Evolutionary conservation across 2,797 vertebrate species (phyloP).

Genomic region (Numenius phaeopus): DNA sequence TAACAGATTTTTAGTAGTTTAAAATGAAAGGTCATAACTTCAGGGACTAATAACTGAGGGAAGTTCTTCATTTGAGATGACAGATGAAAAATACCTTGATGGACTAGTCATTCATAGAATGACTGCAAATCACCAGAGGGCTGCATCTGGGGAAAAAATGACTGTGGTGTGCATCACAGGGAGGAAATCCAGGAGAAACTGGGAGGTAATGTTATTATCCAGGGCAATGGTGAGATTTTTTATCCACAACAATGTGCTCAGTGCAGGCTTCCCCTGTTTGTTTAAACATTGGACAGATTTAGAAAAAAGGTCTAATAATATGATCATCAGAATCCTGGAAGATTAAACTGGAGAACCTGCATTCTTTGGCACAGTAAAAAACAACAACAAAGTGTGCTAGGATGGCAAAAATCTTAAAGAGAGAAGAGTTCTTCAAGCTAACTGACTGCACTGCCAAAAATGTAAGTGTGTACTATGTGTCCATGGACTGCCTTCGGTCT

Average conservation of each 20-base stretch:
- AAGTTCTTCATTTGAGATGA: not conserved
- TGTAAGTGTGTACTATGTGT: fast-evolving
- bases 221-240: not conserved
- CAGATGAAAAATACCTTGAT: not conserved
- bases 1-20: not conserved
- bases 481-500: not conserved
- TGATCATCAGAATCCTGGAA: not conserved
- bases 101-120: not conserved
- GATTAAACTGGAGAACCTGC: not conserved
- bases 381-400: not conserved
- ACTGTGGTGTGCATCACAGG: not conserved
- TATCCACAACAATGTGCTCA: not conserved
- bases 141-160: not conserved
- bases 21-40: slow-evolving; percentile 6
- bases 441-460: not conserved
- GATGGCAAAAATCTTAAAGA: not conserved
- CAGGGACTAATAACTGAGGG: not conserved
- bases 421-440: not conserved
- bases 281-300: not conserved
- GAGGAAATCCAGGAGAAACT: not conserved
- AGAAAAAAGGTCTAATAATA: not conserved
- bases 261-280: not conserved
- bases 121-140: not conserved
- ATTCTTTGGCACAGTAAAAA: not conserved
- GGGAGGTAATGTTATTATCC: not conserved